Evolutionary conservation across 2,797 vertebrate species (phyloP), one percentile per base, ranked within the genome.

Genomic region (Coreius guichenoti): DNA sequence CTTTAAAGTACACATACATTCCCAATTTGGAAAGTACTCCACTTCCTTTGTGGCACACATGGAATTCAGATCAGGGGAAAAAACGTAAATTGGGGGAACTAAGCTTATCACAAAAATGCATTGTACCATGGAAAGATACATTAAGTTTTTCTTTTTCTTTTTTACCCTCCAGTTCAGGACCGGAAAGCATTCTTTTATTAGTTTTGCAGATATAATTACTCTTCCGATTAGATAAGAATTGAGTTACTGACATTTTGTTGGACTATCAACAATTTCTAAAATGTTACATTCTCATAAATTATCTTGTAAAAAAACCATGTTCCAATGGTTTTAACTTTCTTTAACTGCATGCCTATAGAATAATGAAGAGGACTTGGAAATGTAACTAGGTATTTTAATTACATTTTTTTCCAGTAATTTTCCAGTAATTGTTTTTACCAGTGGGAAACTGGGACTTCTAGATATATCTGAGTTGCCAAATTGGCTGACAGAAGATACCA

Each of bases 11-110:
- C 51, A 58, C 74, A 75, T 36, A 58, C 36, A 63, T 63, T 78
- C 56, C 36, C 69, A 75, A 78, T 80, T 74, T 36, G 17, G 31
- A 29, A 49, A 80, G 43, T 29, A 31, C 43, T 84, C n/a, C 17
- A 45, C 51, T 85, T 79, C 26, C 76, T 85, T 70, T 83, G 65
- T 69, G 74, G 39, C 31, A 61, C 21, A 39, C 75, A 79, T 54
- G 45, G 65, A 83, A 33, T 74, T 72, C 31, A 72, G 76, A 72
- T 79, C 54, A 47, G 36, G 63, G 73, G 31, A 70, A 56, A 79
- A 29, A 31, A 74, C 16, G 26, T 81, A 45, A 81, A 86, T 88
- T 21, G 43, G 43, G 39, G 69, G 49, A 86, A 51, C 49, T 21
- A 4, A 58, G 39, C 49, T 43, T 58, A 54, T 69, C 21, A 14